phyloP scores from a whole-genome alignment of 1,140 invertebrate genomes.

The Drosophila simulans region DNA sequence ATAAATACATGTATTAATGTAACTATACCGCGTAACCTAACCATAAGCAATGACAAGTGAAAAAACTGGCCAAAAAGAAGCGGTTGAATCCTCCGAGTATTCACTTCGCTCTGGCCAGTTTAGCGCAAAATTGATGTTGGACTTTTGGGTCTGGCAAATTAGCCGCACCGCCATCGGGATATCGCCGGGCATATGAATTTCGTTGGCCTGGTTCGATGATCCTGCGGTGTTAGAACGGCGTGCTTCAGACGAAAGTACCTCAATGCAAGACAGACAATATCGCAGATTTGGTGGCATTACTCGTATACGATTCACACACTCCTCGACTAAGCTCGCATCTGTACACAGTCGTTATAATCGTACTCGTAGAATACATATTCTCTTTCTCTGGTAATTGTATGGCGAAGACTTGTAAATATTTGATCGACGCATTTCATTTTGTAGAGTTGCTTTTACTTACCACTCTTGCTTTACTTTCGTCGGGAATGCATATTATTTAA shows the following conservation, averaged over 20 bases:
- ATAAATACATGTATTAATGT: slow-evolving; percentile 44
- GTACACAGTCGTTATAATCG: slow-evolving; percentile 42
- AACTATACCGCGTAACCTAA: slow-evolving; percentile 47
- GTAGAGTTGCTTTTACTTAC: slow-evolving; percentile 41
- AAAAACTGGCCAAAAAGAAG: slow-evolving; percentile 52
- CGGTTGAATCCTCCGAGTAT: slow-evolving; percentile 5
- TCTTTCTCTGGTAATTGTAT: slow-evolving; percentile 37
- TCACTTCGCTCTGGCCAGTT: slow-evolving; percentile 36
- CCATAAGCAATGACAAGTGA: slow-evolving; percentile 75
- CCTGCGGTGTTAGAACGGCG: slow-evolving; percentile 71
- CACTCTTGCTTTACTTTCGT: slow-evolving; percentile 4
- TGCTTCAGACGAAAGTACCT: slow-evolving; percentile 81
- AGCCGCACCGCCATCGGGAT: slow-evolving; percentile 64
- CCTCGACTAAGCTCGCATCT: slow-evolving; percentile 34
- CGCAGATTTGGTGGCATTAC: slow-evolving; percentile 59
- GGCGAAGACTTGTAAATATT: slow-evolving; percentile 59
- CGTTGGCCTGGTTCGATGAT: slow-evolving; percentile 40
- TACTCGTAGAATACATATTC: slow-evolving; percentile 37
- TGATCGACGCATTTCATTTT: slow-evolving; percentile 54
- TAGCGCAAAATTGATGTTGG: slow-evolving; percentile 84
- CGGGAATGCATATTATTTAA: slow-evolving; percentile 16
- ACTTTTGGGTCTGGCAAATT: slow-evolving; percentile 79
- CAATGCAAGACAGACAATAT: slow-evolving; percentile 75
- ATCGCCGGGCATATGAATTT: slow-evolving; percentile 47
- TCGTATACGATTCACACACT: slow-evolving; percentile 41